phyloP scores from a whole-genome alignment of 2,113 vertebrate genomes.

The Arizona elegans region DNA sequence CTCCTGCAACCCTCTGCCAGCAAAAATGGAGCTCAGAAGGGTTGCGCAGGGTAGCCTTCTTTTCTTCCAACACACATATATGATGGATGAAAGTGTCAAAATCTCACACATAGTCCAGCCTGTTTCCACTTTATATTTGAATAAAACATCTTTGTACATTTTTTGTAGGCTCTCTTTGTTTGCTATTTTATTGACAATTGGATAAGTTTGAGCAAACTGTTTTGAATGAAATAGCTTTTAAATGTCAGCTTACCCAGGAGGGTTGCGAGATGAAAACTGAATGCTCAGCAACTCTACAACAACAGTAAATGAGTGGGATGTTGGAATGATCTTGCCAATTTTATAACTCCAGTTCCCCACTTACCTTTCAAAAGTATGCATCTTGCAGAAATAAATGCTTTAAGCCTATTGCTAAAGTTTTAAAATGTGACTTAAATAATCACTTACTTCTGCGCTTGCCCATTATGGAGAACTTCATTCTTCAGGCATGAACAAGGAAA shows the following conservation, averaged over 20 bases:
- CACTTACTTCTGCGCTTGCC: conserved; percentile 49
- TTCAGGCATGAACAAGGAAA: conserved; percentile 43
- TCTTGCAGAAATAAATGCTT: conserved; percentile 40
- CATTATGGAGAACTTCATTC: conserved; percentile 38
- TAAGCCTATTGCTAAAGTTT: conserved; percentile 35
- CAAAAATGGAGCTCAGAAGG: too few relatives aligned
- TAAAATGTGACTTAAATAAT: conserved; percentile 52
- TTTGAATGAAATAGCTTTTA: not conserved
- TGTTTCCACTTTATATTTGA: not conserved
- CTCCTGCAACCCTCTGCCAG: too few relatives aligned
- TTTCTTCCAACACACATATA: too few relatives aligned
- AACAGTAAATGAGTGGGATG: not conserved
- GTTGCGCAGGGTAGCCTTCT: too few relatives aligned
- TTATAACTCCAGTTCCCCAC: not conserved
- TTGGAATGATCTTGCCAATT: conserved; percentile 47
- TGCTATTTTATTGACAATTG: not conserved
- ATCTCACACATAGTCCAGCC: not conserved
- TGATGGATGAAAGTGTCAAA: too few relatives aligned
- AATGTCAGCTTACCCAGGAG: not conserved
- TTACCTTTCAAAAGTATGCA: conserved; percentile 40
- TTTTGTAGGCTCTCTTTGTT: not conserved
- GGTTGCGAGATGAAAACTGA: not conserved
- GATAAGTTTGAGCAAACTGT: not conserved
- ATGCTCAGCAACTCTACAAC: not conserved
- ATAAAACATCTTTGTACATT: not conserved